These are phyloP conservation scores for Dipodomys ordii DNA, from an alignment of 2,113 vertebrate genomes.

Conservation along the genomic window DNA sequence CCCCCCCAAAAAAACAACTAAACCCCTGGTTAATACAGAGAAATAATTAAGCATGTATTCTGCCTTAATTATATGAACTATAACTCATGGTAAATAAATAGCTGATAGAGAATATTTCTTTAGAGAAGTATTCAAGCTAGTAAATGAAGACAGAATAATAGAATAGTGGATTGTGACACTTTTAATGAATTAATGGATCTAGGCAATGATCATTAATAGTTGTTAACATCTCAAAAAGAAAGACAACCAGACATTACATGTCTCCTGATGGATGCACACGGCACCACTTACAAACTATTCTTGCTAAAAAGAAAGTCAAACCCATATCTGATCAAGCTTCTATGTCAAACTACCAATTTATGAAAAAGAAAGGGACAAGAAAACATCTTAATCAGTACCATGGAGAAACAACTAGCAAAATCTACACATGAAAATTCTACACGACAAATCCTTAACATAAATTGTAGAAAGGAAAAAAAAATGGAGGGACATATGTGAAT, in stretches of 20 bases:
- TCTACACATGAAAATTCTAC: not conserved
- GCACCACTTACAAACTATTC: conserved; percentile 36
- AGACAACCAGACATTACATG: conserved; percentile 31
- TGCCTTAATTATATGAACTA: conserved; percentile 39
- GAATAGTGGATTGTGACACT: conserved; percentile 29
- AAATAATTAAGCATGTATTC: conserved; percentile 31
- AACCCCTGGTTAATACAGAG: conserved; percentile 1
- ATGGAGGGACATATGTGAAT: not conserved
- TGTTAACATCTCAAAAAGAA: conserved; percentile 58
- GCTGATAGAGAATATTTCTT: conserved; percentile 48
- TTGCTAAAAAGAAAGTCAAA: conserved; percentile 21
- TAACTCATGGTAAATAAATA: conserved; percentile 50
- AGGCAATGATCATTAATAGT: conserved; percentile 45
- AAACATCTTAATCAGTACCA: conserved; percentile 6
- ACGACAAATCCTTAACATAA: conserved; percentile 10
- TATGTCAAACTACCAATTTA: conserved; percentile 11
- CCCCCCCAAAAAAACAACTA: no score
- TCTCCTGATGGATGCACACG: conserved; percentile 31
- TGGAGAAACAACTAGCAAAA: not conserved
- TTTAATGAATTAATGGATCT: conserved; percentile 52
- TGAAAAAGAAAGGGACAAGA: not conserved
- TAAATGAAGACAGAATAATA: conserved; percentile 60
- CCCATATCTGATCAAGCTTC: conserved; percentile 15
- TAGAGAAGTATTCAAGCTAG: conserved; percentile 43
- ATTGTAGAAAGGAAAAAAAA: not conserved